Percentiles rank a stretch among this genome's conserved stretches.
Conservation (phyloP, 2,888 invertebrate species). For the Trichopoda pennipes region DNA sequence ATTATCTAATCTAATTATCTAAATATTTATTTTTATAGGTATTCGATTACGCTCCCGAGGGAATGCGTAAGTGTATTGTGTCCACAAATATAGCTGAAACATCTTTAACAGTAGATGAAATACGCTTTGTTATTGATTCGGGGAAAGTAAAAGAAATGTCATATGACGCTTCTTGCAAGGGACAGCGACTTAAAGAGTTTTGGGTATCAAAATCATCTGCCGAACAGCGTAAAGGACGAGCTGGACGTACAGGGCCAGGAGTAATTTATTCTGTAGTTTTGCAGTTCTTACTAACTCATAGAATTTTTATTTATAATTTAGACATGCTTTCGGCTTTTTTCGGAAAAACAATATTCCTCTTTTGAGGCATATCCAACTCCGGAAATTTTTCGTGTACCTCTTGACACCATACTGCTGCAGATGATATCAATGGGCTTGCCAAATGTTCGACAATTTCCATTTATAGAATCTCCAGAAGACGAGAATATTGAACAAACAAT, state of each 20-base stretch:
- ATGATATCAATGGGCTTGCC: constrained; percentile 97
- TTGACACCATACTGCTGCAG: constrained; percentile 93
- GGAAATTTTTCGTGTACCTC: constrained; percentile 95
- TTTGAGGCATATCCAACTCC: constrained; percentile 94
- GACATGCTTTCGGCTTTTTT: constrained; percentile 93
- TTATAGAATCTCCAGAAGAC: constrained; percentile 94
- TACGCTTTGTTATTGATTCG: constrained; percentile 97
- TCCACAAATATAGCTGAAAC: constrained; percentile 99
- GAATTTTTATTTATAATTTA: constrained; percentile 56
- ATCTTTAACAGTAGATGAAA: constrained; percentile 98
- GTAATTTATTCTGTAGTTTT: constrained; percentile 76
- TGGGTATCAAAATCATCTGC: constrained; percentile 99
- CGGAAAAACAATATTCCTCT: constrained; percentile 89
- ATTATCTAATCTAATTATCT: too few species aligned
- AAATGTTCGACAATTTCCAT: constrained; percentile 95
- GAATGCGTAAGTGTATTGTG: constrained; percentile 96
- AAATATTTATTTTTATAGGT: constrained; percentile 81
- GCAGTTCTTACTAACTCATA: neutral
- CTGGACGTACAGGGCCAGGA: constrained; percentile 97
- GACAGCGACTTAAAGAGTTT: constrained; percentile 95
- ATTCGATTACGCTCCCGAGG: constrained; percentile 97
- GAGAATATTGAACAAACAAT: constrained; percentile 93
- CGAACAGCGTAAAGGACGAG: constrained; percentile 97
- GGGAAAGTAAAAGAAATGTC: constrained; percentile 99
- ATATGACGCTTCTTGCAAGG: constrained; percentile 93